A percentile compares a stretch with the other conserved stretches of the same genome.
Evolutionary conservation across 1,140 invertebrate species (phyloP).

Genomic region (Bathynomus jamesi): DNA sequence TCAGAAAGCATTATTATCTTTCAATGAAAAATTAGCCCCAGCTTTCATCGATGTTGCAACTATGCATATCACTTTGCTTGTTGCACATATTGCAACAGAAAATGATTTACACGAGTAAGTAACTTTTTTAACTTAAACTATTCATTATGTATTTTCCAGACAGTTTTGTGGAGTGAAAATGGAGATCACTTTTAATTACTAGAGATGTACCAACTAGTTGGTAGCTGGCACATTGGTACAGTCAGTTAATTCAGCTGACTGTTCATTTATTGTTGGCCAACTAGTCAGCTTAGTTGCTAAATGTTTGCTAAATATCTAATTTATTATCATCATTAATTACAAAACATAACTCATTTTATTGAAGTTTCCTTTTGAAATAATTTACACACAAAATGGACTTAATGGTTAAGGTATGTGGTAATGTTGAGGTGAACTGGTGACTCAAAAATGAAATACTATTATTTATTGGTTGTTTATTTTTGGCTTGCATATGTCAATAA

Average conservation of each 20-base stretch:
- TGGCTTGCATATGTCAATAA: too few relatives aligned
- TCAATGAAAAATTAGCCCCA: neutral
- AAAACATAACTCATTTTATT: too few relatives aligned
- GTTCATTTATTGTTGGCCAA: neutral
- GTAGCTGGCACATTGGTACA: neutral
- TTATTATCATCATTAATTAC: too few relatives aligned
- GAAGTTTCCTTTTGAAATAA: too few relatives aligned
- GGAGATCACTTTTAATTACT: too few relatives aligned
- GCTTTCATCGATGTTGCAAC: neutral
- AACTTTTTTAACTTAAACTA: neutral
- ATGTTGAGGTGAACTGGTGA: too few relatives aligned
- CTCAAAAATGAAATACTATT: too few relatives aligned
- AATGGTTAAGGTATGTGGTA: too few relatives aligned
- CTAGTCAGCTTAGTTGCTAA: neutral
- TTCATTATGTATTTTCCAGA: neutral
- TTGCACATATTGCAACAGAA: neutral
- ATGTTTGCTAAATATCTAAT: too few relatives aligned
- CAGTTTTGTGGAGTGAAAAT: neutral
- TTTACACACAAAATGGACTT: too few relatives aligned
- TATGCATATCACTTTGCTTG: neutral
- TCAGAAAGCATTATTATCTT: neutral
- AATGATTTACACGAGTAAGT: neutral
- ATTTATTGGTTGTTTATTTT: too few relatives aligned
- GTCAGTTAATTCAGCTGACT: neutral
- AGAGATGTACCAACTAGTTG: neutral